Percentiles rank a stretch among this genome's conserved stretches.
These are phyloP conservation scores for Sabatieria punctata DNA, from an alignment of 2,888 invertebrate species.

Conservation along the genomic window DNA sequence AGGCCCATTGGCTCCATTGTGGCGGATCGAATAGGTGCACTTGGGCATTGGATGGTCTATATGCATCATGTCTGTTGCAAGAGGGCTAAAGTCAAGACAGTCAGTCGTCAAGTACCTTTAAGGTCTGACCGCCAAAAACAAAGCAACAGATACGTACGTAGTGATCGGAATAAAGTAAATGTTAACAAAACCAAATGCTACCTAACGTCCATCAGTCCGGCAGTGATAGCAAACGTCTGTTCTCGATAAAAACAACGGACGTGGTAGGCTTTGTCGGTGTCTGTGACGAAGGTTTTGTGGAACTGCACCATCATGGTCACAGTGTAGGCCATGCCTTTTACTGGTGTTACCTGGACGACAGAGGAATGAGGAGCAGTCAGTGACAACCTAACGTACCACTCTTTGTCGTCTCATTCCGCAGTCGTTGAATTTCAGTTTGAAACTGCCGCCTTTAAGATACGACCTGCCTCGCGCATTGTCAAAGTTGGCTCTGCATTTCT, in stretches of 20 bases:
- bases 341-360: constrained; percentile 10
- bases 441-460: constrained; percentile 6
- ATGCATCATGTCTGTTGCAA: constrained; percentile 8
- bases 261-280: constrained; percentile 8
- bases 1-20: constrained; percentile 7
- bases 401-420: constrained; percentile 11
- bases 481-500: constrained; percentile 9
- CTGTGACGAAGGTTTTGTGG: constrained; percentile 10
- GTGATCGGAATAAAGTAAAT: too few species aligned
- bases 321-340: constrained; percentile 9
- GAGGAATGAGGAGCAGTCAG: too few species aligned
- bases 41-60: constrained; percentile 6
- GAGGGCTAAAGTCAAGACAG: constrained; percentile 8
- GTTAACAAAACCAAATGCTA: too few species aligned
- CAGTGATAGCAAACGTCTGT: background rate
- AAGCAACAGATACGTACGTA: too few species aligned
- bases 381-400: too few species aligned
- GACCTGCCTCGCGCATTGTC: background rate
- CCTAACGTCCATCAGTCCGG: constrained; percentile 4
- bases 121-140: too few species aligned
- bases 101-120: too few species aligned
- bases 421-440: constrained; percentile 9
- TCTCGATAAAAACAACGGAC: constrained; percentile 11
- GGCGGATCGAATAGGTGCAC: constrained; percentile 8
- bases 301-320: constrained; percentile 10